Evolutionary conservation across 2,888 invertebrate genomes (phyloP).

Genomic region (Vesta saturnalis): DNA sequence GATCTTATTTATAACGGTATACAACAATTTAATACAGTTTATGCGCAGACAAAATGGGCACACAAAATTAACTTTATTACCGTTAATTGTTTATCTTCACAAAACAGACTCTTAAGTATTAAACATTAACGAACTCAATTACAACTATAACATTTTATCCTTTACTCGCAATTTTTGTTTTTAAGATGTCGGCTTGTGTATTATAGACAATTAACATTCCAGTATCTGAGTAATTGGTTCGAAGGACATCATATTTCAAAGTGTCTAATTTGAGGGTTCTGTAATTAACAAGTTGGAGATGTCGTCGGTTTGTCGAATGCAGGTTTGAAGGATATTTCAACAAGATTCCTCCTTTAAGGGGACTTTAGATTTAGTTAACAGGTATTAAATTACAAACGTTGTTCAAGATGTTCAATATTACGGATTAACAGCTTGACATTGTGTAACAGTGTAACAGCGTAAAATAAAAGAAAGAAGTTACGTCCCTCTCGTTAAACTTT

Average conservation of each 20-base stretch:
- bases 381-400: conserved; percentile 37
- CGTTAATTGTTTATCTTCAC: conserved; percentile 3
- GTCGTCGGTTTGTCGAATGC: conserved; percentile 42
- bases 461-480: too few species aligned
- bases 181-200: conserved; percentile 41
- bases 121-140: not conserved
- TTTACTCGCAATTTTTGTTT: too few species aligned
- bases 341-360: conserved; percentile 24
- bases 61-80: conserved; percentile 1
- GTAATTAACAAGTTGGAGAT: conserved; percentile 52
- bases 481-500: too few species aligned
- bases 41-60: not conserved
- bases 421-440: too few species aligned
- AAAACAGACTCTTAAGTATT: not conserved
- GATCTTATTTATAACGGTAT: conserved; percentile 10
- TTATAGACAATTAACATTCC: conserved; percentile 54
- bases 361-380: conserved; percentile 35
- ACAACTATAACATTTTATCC: conserved; percentile 18
- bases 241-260: conserved; percentile 58
- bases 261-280: conserved; percentile 54
- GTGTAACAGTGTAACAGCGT: too few species aligned
- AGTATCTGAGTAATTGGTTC: conserved; percentile 55
- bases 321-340: conserved; percentile 37
- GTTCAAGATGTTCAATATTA: conserved; percentile 29
- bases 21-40: conserved; percentile 5